Evolutionary conservation across 2,888 invertebrate species (phyloP).

Genomic region (Heteromurus nitidus): DNA sequence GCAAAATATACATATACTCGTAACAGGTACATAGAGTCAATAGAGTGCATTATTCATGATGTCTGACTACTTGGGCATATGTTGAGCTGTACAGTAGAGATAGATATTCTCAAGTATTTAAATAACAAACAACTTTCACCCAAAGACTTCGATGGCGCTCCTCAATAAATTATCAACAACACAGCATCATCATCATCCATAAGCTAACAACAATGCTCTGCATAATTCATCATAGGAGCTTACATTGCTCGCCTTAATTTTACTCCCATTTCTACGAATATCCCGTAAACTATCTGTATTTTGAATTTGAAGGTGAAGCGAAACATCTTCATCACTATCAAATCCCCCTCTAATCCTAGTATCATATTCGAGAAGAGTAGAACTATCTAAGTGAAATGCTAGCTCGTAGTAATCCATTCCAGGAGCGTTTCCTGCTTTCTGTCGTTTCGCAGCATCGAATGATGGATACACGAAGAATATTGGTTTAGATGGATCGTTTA

Average conservation of each 20-base stretch:
- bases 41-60: neutral
- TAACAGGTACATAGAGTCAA: slow-evolving; percentile 26
- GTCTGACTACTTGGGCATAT: too few relatives aligned
- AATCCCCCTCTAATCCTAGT: slow-evolving; percentile 55
- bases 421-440: slow-evolving; percentile 41
- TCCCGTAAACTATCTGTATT: neutral
- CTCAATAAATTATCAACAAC: slow-evolving; percentile 14
- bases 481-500: slow-evolving; percentile 52
- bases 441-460: slow-evolving; percentile 22
- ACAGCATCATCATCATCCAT: slow-evolving; percentile 36
- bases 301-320: neutral
- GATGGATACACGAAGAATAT: slow-evolving; percentile 61
- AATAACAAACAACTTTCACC: neutral
- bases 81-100: neutral
- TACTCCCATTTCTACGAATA: neutral
- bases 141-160: too few relatives aligned
- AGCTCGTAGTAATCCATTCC: slow-evolving; percentile 60
- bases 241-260: slow-evolving; percentile 9
- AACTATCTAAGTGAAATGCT: slow-evolving; percentile 53
- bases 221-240: slow-evolving; percentile 62
- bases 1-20: slow-evolving; percentile 25
- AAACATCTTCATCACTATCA: slow-evolving; percentile 59
- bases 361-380: slow-evolving; percentile 31
- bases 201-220: slow-evolving; percentile 50
- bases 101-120: neutral